Percentiles rank a stretch among this genome's conserved stretches.
These are phyloP conservation scores for Sinhomidia bicolor DNA, from an alignment of 2,888 invertebrate genomes.

Conservation along the genomic window DNA sequence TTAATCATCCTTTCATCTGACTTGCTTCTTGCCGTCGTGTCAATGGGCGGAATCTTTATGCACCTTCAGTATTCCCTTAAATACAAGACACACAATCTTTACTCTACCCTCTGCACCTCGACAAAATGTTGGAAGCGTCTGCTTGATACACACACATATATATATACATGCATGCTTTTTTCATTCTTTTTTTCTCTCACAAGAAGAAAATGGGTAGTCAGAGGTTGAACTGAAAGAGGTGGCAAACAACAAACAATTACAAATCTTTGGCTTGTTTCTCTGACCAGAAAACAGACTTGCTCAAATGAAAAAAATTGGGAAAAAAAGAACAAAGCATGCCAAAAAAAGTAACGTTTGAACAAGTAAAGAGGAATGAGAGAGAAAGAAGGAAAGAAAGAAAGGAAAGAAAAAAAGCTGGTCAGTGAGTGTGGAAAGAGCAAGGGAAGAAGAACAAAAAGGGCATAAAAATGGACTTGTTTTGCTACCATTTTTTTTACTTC, in stretches of 20 bases:
- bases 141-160: too few species aligned
- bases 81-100: too few species aligned
- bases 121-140: too few species aligned
- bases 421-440: background rate
- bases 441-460: constrained; percentile 10
- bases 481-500: background rate
- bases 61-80: constrained; percentile 36
- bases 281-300: background rate
- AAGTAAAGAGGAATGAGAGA: background rate
- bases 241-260: constrained; percentile 44
- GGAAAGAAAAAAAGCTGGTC: background rate
- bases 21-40: constrained; percentile 32
- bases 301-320: constrained; percentile 9
- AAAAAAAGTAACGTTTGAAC: background rate
- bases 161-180: too few species aligned
- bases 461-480: constrained; percentile 12
- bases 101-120: too few species aligned
- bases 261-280: constrained; percentile 14
- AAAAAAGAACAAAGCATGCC: background rate
- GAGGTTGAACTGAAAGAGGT: constrained; percentile 2
- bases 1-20: constrained; percentile 43
- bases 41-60: constrained; percentile 47
- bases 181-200: background rate
- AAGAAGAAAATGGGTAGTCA: background rate
- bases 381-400: background rate